phyloP scores from a whole-genome alignment of 1,140 invertebrate species.

The Dreissena polymorpha region DNA sequence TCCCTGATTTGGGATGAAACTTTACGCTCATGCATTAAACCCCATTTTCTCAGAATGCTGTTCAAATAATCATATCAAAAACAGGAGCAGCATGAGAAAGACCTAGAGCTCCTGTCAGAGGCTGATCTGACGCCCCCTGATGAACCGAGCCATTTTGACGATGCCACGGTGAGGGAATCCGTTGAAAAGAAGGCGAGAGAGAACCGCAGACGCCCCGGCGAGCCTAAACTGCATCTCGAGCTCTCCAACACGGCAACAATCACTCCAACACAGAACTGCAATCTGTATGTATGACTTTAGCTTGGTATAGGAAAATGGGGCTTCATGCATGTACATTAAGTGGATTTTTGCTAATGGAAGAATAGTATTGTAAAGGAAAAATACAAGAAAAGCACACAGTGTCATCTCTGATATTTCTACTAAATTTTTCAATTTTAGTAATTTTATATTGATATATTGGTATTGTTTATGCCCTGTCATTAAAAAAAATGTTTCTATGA shows the following conservation, averaged over 20 bases:
- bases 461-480: too few relatives aligned
- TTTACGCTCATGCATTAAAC: too few relatives aligned
- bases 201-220: slow-evolving; percentile 75
- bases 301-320: neutral
- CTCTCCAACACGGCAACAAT: slow-evolving; percentile 73
- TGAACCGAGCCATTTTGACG: slow-evolving; percentile 71
- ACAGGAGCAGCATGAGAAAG: slow-evolving; percentile 68
- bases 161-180: slow-evolving; percentile 66
- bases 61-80: neutral
- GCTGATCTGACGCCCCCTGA: slow-evolving; percentile 71
- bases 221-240: slow-evolving; percentile 76
- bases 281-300: slow-evolving; percentile 68
- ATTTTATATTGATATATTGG: too few relatives aligned
- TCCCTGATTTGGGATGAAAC: too few relatives aligned
- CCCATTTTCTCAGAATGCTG: too few relatives aligned
- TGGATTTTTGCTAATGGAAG: too few relatives aligned
- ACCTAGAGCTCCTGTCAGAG: slow-evolving; percentile 73
- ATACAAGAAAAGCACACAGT: too few relatives aligned
- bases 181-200: slow-evolving; percentile 73
- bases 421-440: too few relatives aligned
- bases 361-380: too few relatives aligned
- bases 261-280: slow-evolving; percentile 75
- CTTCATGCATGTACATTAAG: too few relatives aligned
- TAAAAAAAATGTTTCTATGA: too few relatives aligned
- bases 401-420: too few relatives aligned